These are phyloP conservation scores for Scomberomorus guttatus DNA, from an alignment of 2,797 vertebrate genomes.

Conservation along the genomic window DNA sequence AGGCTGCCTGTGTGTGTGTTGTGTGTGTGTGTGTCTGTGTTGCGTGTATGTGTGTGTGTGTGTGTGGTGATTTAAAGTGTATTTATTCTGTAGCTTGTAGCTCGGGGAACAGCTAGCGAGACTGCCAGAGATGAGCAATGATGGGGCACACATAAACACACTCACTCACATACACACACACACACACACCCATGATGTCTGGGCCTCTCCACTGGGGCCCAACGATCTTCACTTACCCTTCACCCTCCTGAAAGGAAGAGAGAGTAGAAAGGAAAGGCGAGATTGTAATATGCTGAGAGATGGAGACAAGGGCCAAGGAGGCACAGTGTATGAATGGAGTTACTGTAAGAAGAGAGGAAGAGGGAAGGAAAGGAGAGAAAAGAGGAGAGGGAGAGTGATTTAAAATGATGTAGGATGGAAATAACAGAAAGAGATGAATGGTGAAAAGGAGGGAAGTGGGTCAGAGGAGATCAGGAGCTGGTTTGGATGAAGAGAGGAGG, in stretches of 20 bases:
- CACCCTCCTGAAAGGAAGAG: conserved; percentile 70
- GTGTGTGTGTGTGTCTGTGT: neutral
- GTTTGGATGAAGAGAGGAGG: conserved; percentile 2
- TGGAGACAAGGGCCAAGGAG: conserved; percentile 34
- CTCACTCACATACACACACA: neutral
- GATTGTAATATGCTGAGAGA: conserved; percentile 61
- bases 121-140: conserved; percentile 80
- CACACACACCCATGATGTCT: conserved; percentile 35
- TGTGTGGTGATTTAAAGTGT: conserved; percentile 75
- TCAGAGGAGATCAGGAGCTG: conserved; percentile 24
- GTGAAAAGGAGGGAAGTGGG: conserved; percentile 4
- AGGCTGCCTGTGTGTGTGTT: conserved; percentile 8
- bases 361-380: neutral
- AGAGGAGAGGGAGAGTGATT: neutral
- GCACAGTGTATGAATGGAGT: conserved; percentile 25
- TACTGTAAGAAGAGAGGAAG: conserved; percentile 13
- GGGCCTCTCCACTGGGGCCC: conserved; percentile 66
- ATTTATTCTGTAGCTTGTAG: conserved; percentile 80
- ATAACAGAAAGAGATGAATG: conserved; percentile 16
- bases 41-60: conserved; percentile 19
- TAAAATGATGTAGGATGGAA: conserved; percentile 2
- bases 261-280: conserved; percentile 45
- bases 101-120: conserved; percentile 68
- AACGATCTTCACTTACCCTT: conserved; percentile 82
- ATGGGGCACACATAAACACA: conserved; percentile 61